Conservation (phyloP, 1,140 invertebrate species). For the Magallana angulata region DNA sequence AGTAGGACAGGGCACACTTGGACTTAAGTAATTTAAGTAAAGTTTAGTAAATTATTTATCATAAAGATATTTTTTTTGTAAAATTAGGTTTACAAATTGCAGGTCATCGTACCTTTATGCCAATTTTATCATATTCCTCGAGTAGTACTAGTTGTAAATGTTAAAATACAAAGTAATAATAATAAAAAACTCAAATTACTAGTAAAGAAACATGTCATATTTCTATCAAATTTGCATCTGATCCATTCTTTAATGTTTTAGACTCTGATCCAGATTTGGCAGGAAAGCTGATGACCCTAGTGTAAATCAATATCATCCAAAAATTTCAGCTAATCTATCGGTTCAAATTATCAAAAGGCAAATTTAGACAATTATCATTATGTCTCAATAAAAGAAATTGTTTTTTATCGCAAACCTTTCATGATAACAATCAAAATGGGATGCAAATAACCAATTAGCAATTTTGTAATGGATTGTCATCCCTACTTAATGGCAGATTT, state of each 20-base stretch:
- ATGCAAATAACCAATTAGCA: constrained; percentile 11
- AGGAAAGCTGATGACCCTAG: constrained; percentile 18
- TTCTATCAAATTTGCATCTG: constrained; percentile 20
- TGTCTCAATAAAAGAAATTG: constrained; percentile 9
- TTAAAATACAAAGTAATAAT: constrained; percentile 20
- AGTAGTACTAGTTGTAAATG: constrained; percentile 13
- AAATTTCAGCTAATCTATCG: constrained; percentile 13
- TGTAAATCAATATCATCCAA: constrained; percentile 9
- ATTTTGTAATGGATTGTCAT: constrained; percentile 22
- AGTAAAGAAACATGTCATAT: constrained; percentile 9
- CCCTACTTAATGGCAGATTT: constrained; percentile 5
- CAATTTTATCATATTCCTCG: constrained; percentile 17
- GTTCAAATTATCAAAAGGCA: constrained; percentile 16
- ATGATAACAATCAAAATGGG: constrained; percentile 21
- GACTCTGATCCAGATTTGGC: constrained; percentile 18
- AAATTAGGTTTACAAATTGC: constrained; percentile 18
- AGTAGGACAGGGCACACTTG: constrained; percentile 17
- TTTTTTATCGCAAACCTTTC: constrained; percentile 21
- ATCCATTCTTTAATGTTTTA: constrained; percentile 23
- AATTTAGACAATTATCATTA: constrained; percentile 5
- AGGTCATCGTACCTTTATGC: constrained; percentile 19
- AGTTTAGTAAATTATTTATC: constrained; percentile 13
- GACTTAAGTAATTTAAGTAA: constrained; percentile 10
- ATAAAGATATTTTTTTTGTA: constrained; percentile 17
- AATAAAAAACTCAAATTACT: constrained; percentile 3